Evolutionary conservation across 2,797 vertebrate species (phyloP), one percentile per base, ranked within the genome.

Genomic region (Myotis myotis): DNA sequence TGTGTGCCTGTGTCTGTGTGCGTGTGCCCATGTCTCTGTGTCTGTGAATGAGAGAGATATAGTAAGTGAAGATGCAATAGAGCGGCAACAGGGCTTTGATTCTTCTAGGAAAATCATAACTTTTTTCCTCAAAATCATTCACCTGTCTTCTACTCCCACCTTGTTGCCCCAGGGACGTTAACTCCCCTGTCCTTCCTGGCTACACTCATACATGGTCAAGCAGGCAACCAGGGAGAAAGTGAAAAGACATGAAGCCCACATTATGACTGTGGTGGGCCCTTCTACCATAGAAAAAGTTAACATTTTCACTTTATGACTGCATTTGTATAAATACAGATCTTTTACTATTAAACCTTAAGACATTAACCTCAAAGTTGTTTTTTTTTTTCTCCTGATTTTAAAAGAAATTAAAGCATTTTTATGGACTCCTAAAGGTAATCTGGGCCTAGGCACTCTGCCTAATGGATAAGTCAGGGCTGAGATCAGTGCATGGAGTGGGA

Each of bases 251-350:
- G 3, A 49, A 17, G 20, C 6, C n/a, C 33, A 47, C 6, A 16
- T n/a, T 41, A 19, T 20, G 19, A 33, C 25, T 33, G 5, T 13
- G 49, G 15, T 2, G 7, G n/a, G 44, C 2, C 44, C 15, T 87
- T 62, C 23, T 13, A 70, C 16, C 33, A 2, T 25, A 10, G 30
- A 25, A 83, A 74, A 2, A 2, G n/a, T 36, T 86, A 36, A 81
- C 60, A 33, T 30, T 44, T 70, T 80, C 5, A 86, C 49, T 55
- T 91, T 70, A 60, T n/a, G 38, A 51, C 6, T 87, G 3, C 6
- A 57, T 51, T 88, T 80, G 12, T 23, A 64, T 60, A 41, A 82
- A 75, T 3, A 71, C 15, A 84, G 92, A 44, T 91, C 9, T 47
- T 88, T 68, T 68, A 47, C 20, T 74, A 20, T 36, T 84, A 23